Conservation (phyloP, 2,113 vertebrate genomes). For the Etheostoma cragini region DNA sequence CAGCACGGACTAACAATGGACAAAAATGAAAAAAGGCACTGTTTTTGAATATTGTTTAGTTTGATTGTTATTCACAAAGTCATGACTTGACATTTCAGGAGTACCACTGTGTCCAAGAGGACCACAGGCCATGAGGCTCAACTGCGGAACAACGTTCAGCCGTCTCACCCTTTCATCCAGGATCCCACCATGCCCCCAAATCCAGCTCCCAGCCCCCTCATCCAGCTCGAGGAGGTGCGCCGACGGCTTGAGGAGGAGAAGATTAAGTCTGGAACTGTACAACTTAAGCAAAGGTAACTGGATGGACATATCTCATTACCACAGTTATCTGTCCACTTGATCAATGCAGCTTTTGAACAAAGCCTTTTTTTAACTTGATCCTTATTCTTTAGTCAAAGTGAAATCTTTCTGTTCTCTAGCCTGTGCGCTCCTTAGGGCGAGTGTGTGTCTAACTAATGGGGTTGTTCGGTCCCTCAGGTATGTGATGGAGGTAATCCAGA, state of each 20-base stretch:
- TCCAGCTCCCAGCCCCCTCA: slow-evolving; percentile 94
- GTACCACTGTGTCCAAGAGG: slow-evolving; percentile 88
- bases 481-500: slow-evolving; percentile 92
- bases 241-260: slow-evolving; percentile 93
- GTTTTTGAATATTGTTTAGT: background rate
- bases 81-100: slow-evolving; percentile 58
- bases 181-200: slow-evolving; percentile 97
- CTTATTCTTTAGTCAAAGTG: slow-evolving; percentile 11
- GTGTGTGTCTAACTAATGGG: slow-evolving; percentile 64
- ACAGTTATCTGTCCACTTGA: background rate
- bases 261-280: slow-evolving; percentile 85
- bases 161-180: slow-evolving; percentile 95
- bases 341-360: background rate
- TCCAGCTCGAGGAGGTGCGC: slow-evolving; percentile 95
- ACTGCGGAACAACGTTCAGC: slow-evolving; percentile 87
- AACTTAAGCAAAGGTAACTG: slow-evolving; percentile 89
- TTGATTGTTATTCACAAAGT: background rate
- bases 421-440: background rate
- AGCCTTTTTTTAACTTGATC: background rate
- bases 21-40: background rate
- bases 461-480: slow-evolving; percentile 86
- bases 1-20: too few species aligned
- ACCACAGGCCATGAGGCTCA: slow-evolving; percentile 85
- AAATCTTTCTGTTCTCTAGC: slow-evolving; percentile 8
- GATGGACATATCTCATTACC: background rate